These are phyloP conservation scores for Tympanuchus pallidicinctus DNA, from an alignment of 2,113 vertebrate species.

Conservation along the genomic window DNA sequence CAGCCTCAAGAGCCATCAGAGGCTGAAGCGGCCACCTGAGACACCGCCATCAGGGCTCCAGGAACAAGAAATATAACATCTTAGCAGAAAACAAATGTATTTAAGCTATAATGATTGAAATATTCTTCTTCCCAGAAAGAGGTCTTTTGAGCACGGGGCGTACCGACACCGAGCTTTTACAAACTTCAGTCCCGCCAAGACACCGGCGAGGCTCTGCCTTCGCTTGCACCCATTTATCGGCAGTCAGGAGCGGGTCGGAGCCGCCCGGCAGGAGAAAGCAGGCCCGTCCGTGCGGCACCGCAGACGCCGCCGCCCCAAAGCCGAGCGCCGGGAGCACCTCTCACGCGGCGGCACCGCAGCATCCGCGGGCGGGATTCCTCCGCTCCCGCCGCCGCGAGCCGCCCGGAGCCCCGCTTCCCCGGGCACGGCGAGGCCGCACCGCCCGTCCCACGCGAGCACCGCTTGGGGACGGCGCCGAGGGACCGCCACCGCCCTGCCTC, in stretches of 20 bases:
- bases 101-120: not conserved
- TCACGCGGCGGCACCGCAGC: no score
- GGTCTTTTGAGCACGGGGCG: no score
- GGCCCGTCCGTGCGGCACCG: fast-evolving
- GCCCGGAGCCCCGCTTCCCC: no score
- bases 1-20: not conserved
- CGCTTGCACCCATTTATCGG: not conserved
- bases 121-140: fast-evolving
- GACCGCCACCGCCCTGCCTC: no score
- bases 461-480: no score
- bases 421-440: no score
- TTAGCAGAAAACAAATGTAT: not conserved
- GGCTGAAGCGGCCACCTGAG: not conserved
- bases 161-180: not conserved
- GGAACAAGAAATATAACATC: not conserved
- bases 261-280: not conserved
- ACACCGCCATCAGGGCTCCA: not conserved
- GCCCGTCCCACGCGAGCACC: no score
- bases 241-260: not conserved
- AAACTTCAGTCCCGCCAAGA: not conserved
- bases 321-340: no score
- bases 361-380: no score
- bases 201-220: not conserved
- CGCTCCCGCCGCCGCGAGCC: no score
- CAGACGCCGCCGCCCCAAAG: not conserved